Evolutionary conservation across 2,888 invertebrate genomes (phyloP).

Genomic region (Eumacrocentrus americanus): DNA sequence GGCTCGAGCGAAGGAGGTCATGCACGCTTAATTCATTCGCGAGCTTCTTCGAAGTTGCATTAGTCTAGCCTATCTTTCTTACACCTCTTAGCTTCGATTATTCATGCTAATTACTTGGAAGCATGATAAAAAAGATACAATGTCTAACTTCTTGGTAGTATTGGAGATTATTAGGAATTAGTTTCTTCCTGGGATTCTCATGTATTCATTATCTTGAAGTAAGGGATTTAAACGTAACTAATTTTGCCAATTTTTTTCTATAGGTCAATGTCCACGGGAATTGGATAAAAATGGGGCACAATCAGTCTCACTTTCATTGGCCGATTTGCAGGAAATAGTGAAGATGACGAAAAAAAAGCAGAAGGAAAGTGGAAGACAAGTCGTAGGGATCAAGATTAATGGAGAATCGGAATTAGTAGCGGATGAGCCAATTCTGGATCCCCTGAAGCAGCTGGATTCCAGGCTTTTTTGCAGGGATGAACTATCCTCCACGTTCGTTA

Average conservation of each 20-base stretch:
- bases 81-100: not conserved
- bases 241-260: not conserved
- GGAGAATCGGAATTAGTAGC: slow-evolving; percentile 1
- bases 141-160: too few relatives aligned
- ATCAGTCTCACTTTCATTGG: not conserved
- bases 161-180: not conserved
- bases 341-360: not conserved
- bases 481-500: too few relatives aligned
- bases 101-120: not conserved
- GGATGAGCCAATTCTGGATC: slow-evolving; percentile 1
- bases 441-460: slow-evolving; percentile 3
- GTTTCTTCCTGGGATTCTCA: not conserved
- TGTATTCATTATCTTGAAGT: not conserved
- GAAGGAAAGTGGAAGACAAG: not conserved
- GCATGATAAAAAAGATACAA: too few relatives aligned
- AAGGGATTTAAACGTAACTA: not conserved
- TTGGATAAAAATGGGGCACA: not conserved
- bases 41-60: slow-evolving; percentile 1
- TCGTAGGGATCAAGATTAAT: not conserved
- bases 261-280: not conserved
- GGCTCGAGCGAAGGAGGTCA: not conserved
- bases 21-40: slow-evolving; percentile 6
- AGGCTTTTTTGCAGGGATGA: not conserved
- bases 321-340: not conserved
- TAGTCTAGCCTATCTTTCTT: not conserved